These are phyloP conservation scores for Brachionus sp. DNA, from an alignment of 1,140 invertebrate genomes.

Conservation along the genomic window DNA sequence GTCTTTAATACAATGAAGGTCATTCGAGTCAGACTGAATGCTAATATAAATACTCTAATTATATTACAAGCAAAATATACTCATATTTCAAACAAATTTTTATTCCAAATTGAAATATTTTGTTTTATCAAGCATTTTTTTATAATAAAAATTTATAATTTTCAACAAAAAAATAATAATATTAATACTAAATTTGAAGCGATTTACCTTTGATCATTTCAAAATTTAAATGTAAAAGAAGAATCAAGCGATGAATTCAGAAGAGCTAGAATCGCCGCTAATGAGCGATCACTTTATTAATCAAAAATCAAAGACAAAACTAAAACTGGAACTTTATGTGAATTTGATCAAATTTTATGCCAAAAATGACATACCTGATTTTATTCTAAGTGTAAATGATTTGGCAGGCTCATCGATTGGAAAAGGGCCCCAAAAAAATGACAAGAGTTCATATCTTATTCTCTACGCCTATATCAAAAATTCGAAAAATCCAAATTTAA, in stretches of 20 bases:
- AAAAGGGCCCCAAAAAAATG: background rate
- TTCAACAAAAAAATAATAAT: background rate
- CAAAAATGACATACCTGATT: background rate
- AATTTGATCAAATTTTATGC: background rate
- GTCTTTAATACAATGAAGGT: background rate
- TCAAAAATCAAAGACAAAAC: background rate
- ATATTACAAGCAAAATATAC: background rate
- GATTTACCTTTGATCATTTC: background rate
- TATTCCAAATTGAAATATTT: background rate
- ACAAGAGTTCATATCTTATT: background rate
- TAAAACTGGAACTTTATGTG: background rate
- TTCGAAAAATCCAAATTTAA: background rate
- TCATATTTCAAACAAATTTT: background rate
- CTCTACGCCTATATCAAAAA: slow-evolving; percentile 20
- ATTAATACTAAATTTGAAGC: background rate
- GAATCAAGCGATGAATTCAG: background rate
- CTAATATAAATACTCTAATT: background rate
- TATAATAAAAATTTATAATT: slow-evolving; percentile 9
- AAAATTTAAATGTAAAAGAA: background rate
- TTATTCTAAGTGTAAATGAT: slow-evolving; percentile 2
- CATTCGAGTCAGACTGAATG: background rate
- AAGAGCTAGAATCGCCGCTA: background rate
- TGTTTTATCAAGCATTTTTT: slow-evolving; percentile 3
- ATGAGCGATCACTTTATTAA: background rate
- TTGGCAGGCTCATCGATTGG: background rate